A percentile compares a stretch with the other conserved stretches of the same genome.
These are phyloP conservation scores for Beris chalybata DNA, from an alignment of 2,888 invertebrate genomes.

Conservation along the genomic window DNA sequence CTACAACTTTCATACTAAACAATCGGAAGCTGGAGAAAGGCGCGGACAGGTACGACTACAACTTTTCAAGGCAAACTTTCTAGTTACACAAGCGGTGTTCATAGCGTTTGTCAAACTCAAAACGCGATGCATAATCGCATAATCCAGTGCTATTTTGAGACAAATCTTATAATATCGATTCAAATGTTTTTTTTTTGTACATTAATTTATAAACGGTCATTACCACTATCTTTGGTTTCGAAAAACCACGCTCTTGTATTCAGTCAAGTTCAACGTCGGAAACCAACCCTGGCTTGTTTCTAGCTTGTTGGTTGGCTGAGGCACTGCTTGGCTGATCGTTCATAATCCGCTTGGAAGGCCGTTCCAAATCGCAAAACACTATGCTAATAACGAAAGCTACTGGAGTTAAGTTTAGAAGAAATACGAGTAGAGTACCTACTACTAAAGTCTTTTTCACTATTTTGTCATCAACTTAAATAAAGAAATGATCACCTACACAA, in stretches of 20 bases:
- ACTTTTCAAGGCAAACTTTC: constrained; percentile 28
- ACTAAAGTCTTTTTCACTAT: too few species aligned
- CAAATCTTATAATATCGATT: not conserved
- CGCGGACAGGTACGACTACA: constrained; percentile 23
- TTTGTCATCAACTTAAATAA: not conserved
- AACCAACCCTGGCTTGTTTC: too few species aligned
- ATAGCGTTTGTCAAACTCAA: not conserved
- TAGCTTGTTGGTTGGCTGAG: too few species aligned
- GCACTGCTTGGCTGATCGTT: too few species aligned
- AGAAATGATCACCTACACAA: constrained; percentile 16
- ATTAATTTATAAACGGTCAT: not conserved
- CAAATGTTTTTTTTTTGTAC: not conserved
- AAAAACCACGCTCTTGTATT: too few species aligned
- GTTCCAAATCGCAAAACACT: too few species aligned
- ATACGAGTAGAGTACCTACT: too few species aligned
- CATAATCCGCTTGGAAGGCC: too few species aligned
- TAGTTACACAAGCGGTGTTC: constrained; percentile 24
- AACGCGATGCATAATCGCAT: not conserved
- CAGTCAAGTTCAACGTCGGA: too few species aligned
- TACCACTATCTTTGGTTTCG: too few species aligned
- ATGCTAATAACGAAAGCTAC: too few species aligned
- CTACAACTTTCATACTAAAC: constrained; percentile 24
- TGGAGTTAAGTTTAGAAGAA: too few species aligned
- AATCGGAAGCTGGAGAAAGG: constrained; percentile 26
- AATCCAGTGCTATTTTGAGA: not conserved